Base-by-base conservation (phyloP, 2,113 vertebrate genomes). In the Galeopterus variegatus region DNA sequence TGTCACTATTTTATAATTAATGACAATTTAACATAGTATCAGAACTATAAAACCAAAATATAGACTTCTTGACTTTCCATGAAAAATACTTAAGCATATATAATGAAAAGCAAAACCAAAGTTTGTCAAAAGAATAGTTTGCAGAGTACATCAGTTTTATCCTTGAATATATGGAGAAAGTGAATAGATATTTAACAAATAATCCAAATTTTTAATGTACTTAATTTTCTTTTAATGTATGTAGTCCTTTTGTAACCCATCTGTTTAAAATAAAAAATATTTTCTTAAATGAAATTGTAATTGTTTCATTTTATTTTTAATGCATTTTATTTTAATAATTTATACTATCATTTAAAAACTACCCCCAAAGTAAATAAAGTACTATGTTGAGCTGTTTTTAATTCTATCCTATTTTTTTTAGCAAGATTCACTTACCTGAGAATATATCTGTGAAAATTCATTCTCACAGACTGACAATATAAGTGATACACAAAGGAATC, bases 41-140 rank as follows among this genome's bases (percentile, higher is more conserved):
- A 92, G 13, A 89, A 93, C 41, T 69, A 95, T 7, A 64, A 58
- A 83, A 90, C 69, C 15, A 72, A 94, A 96, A 92, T 33, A 92
- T 15, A 73, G 13, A 50, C 1, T 82, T 48, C 19, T 67, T 88
- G 64, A 24, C 18, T 65, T 97, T 87, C 56, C 26, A 92, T 90
- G 31, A 90, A 88, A 83, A 95, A 73, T 80, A 87, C 5, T 50
- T 69, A 90, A 90, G 31, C 19, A 64, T 19, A 54, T 83, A 80
- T 75, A 7, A 97, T 67, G 86, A 48, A 89, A 69, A 56, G 2
- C 23, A 93, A 95, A 72, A 33, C 36, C 67, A 89, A 95, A 90
- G 64, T 31, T 70, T 86, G 6, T 72, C 76, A 69, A 87, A 94
- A 92, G 8, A 69, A 88, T 17, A 45, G 4, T 72, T 82, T 89